Percentiles rank a stretch among this genome's conserved stretches.
phyloP scores from a whole-genome alignment of 1,140 invertebrate genomes.

The Brachionus sp. region DNA sequence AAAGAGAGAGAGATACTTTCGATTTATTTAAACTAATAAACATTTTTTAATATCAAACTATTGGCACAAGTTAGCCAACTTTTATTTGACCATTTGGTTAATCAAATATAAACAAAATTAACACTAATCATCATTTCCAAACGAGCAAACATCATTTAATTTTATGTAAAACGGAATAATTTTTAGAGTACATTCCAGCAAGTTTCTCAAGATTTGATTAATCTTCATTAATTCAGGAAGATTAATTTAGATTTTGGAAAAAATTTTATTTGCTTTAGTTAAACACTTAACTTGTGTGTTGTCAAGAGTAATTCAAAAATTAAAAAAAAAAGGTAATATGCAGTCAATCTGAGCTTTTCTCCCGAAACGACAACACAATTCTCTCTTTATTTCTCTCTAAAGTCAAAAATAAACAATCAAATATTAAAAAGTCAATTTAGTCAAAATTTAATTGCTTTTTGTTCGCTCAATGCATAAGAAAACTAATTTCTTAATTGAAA shows the following conservation, averaged over 20 bases:
- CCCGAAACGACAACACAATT: background rate
- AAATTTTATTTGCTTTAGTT: conserved; percentile 17
- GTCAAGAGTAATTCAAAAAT: background rate
- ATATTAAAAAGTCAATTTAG: conserved; percentile 31
- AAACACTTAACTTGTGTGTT: conserved; percentile 9
- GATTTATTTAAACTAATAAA: background rate
- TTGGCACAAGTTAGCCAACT: background rate
- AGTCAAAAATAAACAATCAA: conserved; percentile 34
- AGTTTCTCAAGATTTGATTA: conserved; percentile 18
- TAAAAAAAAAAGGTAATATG: background rate
- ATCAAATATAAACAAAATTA: conserved; percentile 12
- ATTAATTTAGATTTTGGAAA: background rate
- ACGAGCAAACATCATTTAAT: background rate
- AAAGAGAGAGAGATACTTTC: background rate
- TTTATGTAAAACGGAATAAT: background rate
- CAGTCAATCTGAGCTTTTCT: background rate
- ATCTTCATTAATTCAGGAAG: conserved; percentile 27
- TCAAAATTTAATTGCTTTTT: conserved; percentile 44
- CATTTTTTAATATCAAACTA: background rate
- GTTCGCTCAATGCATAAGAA: background rate
- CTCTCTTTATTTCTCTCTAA: background rate
- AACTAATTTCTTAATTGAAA: conserved; percentile 25
- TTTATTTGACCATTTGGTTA: background rate
- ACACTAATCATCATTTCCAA: background rate
- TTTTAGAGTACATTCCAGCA: background rate